Evolutionary conservation across 2,888 invertebrate species (phyloP).

Genomic region (Pseudococcus jackbeardsleyi): DNA sequence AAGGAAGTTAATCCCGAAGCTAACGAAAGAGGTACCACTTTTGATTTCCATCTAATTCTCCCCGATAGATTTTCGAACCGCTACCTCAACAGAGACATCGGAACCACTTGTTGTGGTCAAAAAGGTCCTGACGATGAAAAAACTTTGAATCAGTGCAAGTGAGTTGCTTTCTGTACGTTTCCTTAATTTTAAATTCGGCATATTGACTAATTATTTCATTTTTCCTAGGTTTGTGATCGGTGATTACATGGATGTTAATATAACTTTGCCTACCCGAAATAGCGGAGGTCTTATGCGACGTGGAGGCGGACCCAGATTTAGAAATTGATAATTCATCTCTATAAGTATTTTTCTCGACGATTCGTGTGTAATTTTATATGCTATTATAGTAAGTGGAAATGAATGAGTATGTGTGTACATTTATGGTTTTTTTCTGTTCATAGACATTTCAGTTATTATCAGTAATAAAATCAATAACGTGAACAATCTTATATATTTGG

Average conservation of each 20-base stretch:
- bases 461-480: background rate
- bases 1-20: slow-evolving; percentile 99
- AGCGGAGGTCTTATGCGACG: slow-evolving; percentile 73
- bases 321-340: slow-evolving; percentile 33
- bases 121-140: slow-evolving; percentile 95
- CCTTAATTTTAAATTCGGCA: slow-evolving; percentile 60
- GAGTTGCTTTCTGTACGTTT: slow-evolving; percentile 60
- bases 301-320: slow-evolving; percentile 43
- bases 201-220: background rate
- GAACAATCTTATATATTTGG: slow-evolving; percentile 1
- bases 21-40: slow-evolving; percentile 94
- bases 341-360: background rate
- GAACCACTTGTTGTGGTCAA: slow-evolving; percentile 92
- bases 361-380: background rate
- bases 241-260: slow-evolving; percentile 91
- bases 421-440: background rate
- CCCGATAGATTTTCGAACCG: slow-evolving; percentile 84
- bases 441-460: background rate
- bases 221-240: slow-evolving; percentile 87
- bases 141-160: slow-evolving; percentile 83
- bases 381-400: background rate
- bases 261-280: slow-evolving; percentile 81
- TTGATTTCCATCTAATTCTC: slow-evolving; percentile 93
- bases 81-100: slow-evolving; percentile 94
- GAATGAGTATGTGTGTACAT: background rate